Percentiles rank a stretch among this genome's conserved stretches.
Conservation (phyloP, 1,140 invertebrate species). For the Capitella teleta region DNA sequence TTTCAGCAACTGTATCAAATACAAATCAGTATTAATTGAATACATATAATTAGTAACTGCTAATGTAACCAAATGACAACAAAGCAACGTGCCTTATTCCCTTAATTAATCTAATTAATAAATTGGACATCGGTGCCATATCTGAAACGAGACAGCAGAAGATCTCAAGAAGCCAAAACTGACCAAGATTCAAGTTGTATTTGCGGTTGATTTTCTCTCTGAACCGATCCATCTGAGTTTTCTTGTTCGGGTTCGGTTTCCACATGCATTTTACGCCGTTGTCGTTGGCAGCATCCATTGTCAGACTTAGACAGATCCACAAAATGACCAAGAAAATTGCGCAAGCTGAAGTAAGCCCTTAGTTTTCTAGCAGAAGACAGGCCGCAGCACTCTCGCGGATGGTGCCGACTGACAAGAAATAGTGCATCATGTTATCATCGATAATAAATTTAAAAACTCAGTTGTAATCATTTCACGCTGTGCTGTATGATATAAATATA, state of each 20-base stretch:
- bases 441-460: no score
- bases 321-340: no score
- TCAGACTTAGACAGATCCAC: no score
- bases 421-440: no score
- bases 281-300: conserved; percentile 12
- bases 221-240: conserved; percentile 28
- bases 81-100: neutral
- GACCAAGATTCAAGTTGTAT: conserved; percentile 25
- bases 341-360: no score
- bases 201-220: conserved; percentile 25
- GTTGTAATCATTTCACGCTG: no score
- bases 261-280: conserved; percentile 21
- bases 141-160: neutral
- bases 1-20: neutral
- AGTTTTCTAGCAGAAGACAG: no score
- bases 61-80: neutral
- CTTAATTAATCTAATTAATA: neutral
- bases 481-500: no score
- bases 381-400: no score
- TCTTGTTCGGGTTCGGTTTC: conserved; percentile 19
- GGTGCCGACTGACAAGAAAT: no score
- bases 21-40: neutral
- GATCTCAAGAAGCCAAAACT: conserved; percentile 3
- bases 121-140: neutral
- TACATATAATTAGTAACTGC: neutral